A percentile compares a stretch with the other conserved stretches of the same genome.
Conservation (phyloP, 2,888 invertebrate genomes). For the Eudemis profundana region DNA sequence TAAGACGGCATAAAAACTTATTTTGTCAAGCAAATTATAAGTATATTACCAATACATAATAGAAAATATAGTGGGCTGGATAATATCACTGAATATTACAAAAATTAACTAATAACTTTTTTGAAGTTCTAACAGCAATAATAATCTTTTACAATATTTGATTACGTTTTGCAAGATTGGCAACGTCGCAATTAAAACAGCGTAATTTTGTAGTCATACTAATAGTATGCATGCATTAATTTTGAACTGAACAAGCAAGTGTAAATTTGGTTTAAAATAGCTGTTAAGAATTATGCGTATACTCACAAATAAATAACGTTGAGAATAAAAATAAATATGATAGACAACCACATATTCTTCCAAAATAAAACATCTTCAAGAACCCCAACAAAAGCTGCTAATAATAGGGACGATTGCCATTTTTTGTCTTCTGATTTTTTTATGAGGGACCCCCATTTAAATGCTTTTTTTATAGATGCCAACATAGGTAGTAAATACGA, state of each 20-base stretch:
- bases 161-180: neutral
- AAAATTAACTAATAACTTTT: too few relatives aligned
- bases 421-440: conserved; percentile 62
- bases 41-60: too few relatives aligned
- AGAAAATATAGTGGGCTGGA: too few relatives aligned
- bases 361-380: conserved; percentile 79
- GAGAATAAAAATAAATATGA: conserved; percentile 66
- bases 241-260: too few relatives aligned
- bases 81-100: too few relatives aligned
- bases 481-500: conserved; percentile 58
- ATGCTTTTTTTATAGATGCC: conserved; percentile 61
- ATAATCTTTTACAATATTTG: neutral
- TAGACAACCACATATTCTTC: conserved; percentile 73
- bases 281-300: conserved; percentile 13
- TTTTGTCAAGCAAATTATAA: too few relatives aligned
- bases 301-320: conserved; percentile 75
- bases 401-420: conserved; percentile 61
- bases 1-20: too few relatives aligned
- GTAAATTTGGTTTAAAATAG: conserved; percentile 11
- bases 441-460: conserved; percentile 62
- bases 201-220: neutral
- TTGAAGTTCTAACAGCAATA: neutral
- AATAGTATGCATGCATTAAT: too few relatives aligned
- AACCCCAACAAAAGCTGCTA: conserved; percentile 65
- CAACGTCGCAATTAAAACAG: conserved; percentile 12